phyloP scores from a whole-genome alignment of 2,888 invertebrate genomes.

The Dermolepida albohirtum region DNA sequence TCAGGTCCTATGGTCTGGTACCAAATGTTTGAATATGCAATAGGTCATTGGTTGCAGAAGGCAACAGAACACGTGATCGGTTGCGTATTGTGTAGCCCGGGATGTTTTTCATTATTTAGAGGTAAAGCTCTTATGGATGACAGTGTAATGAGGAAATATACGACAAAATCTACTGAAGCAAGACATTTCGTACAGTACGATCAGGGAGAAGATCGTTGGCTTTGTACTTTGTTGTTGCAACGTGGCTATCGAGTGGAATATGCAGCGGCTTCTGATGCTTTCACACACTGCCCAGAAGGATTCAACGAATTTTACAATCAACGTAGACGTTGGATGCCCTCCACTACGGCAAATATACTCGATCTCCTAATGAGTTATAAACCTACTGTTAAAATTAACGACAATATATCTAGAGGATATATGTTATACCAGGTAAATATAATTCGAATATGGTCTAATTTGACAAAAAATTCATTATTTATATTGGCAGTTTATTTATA shows the following conservation, averaged over 20 bases:
- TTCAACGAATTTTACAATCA: conserved; percentile 96
- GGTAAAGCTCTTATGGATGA: conserved; percentile 91
- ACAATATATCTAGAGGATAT: conserved; percentile 87
- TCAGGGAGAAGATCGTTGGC: conserved; percentile 97
- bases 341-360: conserved; percentile 94
- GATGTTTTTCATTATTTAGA: conserved; percentile 91
- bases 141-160: conserved; percentile 90
- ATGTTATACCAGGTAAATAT: conserved; percentile 77
- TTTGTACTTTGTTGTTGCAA: conserved; percentile 92
- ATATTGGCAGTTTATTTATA: too few species aligned
- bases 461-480: too few species aligned
- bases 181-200: conserved; percentile 92
- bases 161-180: conserved; percentile 81
- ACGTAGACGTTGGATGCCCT: conserved; percentile 94
- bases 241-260: conserved; percentile 94
- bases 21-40: conserved; percentile 87
- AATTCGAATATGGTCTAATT: too few species aligned
- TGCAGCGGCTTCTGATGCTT: conserved; percentile 94
- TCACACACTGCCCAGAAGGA: conserved; percentile 93
- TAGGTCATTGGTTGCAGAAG: conserved; percentile 94
- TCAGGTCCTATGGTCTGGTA: conserved; percentile 67
- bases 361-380: conserved; percentile 86
- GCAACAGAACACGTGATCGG: conserved; percentile 92
- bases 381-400: conserved; percentile 84
- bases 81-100: conserved; percentile 91